Conservation (phyloP, 1,140 invertebrate species). For the Pachypsylla venusta region DNA sequence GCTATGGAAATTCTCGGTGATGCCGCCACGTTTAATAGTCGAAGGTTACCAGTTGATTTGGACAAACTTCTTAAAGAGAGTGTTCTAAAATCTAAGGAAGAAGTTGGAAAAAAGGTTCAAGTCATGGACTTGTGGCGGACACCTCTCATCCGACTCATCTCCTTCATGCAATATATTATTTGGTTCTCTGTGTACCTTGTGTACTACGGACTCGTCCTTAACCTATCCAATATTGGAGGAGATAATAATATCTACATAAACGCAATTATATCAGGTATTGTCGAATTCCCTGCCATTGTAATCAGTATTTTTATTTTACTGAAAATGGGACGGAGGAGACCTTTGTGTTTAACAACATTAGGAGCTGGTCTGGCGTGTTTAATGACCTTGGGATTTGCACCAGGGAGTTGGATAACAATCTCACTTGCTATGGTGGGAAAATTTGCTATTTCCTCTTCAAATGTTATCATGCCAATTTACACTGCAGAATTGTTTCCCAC, state of each 20-base stretch:
- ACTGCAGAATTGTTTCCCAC: slow-evolving; percentile 59
- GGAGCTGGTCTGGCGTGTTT: slow-evolving; percentile 45
- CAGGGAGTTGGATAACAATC: slow-evolving; percentile 44
- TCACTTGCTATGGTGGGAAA: slow-evolving; percentile 48
- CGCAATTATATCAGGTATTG: slow-evolving; percentile 38
- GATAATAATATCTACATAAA: slow-evolving; percentile 53
- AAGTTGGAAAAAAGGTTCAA: slow-evolving; percentile 29
- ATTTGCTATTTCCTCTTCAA: slow-evolving; percentile 49
- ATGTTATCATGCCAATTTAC: slow-evolving; percentile 54
- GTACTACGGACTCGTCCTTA: slow-evolving; percentile 54
- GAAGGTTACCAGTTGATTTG: slow-evolving; percentile 18
- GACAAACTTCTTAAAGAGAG: neutral
- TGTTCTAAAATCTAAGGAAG: neutral
- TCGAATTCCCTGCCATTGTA: slow-evolving; percentile 54
- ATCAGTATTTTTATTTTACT: slow-evolving; percentile 51
- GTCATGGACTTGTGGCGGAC: slow-evolving; percentile 44
- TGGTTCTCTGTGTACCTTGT: slow-evolving; percentile 59
- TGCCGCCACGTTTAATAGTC: slow-evolving; percentile 44
- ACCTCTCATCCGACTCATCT: slow-evolving; percentile 42
- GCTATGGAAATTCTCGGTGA: slow-evolving; percentile 48
- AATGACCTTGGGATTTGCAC: slow-evolving; percentile 41
- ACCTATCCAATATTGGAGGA: slow-evolving; percentile 50
- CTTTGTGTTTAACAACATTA: slow-evolving; percentile 44
- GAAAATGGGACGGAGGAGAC: slow-evolving; percentile 48
- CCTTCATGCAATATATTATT: slow-evolving; percentile 45